Evolutionary conservation across 1,140 invertebrate species (phyloP), one percentile per base, ranked within the genome.

Genomic region (Hyles vespertilio): DNA sequence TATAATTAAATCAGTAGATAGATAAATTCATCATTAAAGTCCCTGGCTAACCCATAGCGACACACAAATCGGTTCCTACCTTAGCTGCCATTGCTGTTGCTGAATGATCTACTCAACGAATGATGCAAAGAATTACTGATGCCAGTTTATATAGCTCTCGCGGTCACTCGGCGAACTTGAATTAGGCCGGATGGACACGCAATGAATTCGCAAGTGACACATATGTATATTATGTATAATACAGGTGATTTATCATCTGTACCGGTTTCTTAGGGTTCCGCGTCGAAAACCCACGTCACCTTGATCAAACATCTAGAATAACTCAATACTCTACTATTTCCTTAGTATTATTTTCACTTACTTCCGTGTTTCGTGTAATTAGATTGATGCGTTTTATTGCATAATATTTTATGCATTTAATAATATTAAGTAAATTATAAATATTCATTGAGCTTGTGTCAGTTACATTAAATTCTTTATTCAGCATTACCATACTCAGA

Each of bases 51-150:
- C n/a, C n/a, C 46, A 48, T 10, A 48, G n/a, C 12, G 46, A 48
- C n/a, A 22, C 2, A 11, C n/a, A 1, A n/a, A 11, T 22, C 46
- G 3, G 32, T 33, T 51, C 61, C 40, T 68, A 80, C 77, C 75
- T 80, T 80, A 67, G 72, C 74, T 72, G 71, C 71, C 77, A 80
- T 80, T 73, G 62, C 58, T 61, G 58, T 61, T 64, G 50, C 65
- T 65, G 53, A 63, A 62, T 64, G 65, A 61, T 69, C 51, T 59
- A 65, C 62, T 65, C 58, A 61, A 66, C 51, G 58, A 77, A 80
- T 78, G 70, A 80, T 66, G 49, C 50, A n/a, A 47, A 32, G 11
- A 3, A 54, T 59, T 54, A 55, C 59, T 55, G 49, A 61, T 33
- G 32, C 58, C 40, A 40, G 33, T 12, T 12, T 33, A 46, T 53